Conservation (phyloP, 2,888 invertebrate species). For the Eristalis pertinax region DNA sequence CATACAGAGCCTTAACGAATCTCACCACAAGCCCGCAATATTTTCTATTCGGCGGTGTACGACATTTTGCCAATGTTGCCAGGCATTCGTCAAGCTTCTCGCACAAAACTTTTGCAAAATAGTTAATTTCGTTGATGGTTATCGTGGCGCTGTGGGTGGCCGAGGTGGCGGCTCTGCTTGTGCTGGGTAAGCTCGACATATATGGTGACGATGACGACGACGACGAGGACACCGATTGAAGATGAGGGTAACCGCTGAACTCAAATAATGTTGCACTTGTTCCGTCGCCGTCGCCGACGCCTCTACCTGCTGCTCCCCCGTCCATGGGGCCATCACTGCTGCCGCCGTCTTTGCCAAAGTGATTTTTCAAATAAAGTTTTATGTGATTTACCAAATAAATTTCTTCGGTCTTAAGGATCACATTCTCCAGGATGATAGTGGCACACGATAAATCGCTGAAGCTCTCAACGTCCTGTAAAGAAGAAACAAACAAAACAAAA, state of each 20-base stretch:
- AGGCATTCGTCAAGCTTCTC: constrained; percentile 79
- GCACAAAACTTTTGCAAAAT: constrained; percentile 80
- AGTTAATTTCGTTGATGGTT: constrained; percentile 78
- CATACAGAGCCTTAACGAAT: constrained; percentile 79
- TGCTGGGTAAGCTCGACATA: constrained; percentile 60
- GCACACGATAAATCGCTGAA: constrained; percentile 81
- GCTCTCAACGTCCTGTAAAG: constrained; percentile 78
- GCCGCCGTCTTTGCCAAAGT: constrained; percentile 55
- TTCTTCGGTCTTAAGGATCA: constrained; percentile 81
- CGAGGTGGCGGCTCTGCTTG: constrained; percentile 54
- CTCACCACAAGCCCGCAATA: constrained; percentile 78
- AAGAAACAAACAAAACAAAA: constrained; percentile 33
- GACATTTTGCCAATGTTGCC: constrained; percentile 74
- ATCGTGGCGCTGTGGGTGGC: constrained; percentile 29
- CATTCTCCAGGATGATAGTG: constrained; percentile 80
- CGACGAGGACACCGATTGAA: constrained; percentile 77
- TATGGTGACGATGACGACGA: constrained; percentile 74
- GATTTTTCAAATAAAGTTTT: constrained; percentile 81
- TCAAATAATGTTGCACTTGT: constrained; percentile 54
- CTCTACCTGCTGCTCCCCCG: constrained; percentile 17
- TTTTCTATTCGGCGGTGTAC: constrained; percentile 72
- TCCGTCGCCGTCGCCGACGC: constrained; percentile 39
- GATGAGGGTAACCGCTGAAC: constrained; percentile 65
- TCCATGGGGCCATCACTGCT: not conserved
- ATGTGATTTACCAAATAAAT: constrained; percentile 82